phyloP scores from a whole-genome alignment of 2,888 invertebrate species.

The Cerastis leucographa region DNA sequence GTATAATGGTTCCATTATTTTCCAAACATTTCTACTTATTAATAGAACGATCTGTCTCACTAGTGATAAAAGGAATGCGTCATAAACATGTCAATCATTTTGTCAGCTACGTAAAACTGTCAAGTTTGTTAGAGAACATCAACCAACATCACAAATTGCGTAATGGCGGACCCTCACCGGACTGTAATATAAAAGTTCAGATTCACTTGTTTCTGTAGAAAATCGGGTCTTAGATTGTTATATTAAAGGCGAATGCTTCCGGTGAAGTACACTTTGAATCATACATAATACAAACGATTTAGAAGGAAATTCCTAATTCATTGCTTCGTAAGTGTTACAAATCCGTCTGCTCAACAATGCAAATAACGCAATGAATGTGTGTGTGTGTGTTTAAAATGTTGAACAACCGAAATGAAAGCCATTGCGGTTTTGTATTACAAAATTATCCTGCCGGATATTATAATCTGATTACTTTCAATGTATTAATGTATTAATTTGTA shows the following conservation, averaged over 20 bases:
- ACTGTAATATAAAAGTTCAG: too few species aligned
- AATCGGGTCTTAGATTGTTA: too few species aligned
- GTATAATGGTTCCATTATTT: constrained; percentile 5
- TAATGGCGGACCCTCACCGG: not conserved
- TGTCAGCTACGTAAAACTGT: constrained; percentile 17
- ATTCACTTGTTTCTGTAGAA: too few species aligned
- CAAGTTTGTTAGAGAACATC: constrained; percentile 13
- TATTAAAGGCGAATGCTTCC: too few species aligned
- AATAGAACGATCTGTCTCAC: not conserved
- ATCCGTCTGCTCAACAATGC: not conserved
- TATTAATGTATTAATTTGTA: constrained; percentile 1
- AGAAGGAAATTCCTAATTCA: not conserved
- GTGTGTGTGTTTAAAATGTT: not conserved
- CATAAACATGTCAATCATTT: constrained; percentile 49
- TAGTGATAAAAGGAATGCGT: constrained; percentile 20
- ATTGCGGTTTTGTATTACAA: too few species aligned
- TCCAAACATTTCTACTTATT: constrained; percentile 17
- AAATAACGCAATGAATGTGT: not conserved
- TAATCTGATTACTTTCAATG: not conserved
- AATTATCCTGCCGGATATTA: not conserved
- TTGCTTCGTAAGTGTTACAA: not conserved
- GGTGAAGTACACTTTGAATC: too few species aligned
- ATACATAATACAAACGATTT: not conserved
- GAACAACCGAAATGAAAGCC: not conserved
- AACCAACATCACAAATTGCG: not conserved